These are phyloP conservation scores for Carollia perspicillata DNA, from an alignment of 2,113 vertebrate genomes.

Conservation along the genomic window DNA sequence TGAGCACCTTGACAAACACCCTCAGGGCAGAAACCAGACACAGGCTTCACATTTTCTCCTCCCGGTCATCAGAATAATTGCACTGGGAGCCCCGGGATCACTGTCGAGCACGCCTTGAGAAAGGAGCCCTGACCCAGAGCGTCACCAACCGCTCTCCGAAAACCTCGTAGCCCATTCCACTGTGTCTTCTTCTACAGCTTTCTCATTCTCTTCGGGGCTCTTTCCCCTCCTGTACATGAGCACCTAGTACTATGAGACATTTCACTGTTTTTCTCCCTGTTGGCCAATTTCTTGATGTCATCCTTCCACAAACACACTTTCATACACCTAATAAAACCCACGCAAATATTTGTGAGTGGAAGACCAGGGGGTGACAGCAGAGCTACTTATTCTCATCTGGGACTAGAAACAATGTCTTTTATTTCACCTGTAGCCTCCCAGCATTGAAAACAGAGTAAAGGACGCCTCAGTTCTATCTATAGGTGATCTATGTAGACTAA, in stretches of 20 bases:
- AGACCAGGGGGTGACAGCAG: background rate
- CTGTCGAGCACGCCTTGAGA: background rate
- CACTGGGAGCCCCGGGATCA: too few relatives aligned
- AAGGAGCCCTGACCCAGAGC: background rate
- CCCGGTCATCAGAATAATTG: background rate
- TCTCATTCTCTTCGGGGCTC: background rate
- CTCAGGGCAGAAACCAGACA: background rate
- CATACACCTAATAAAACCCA: background rate
- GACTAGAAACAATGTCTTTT: background rate
- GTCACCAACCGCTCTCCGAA: background rate
- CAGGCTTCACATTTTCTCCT: background rate
- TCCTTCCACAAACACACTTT: background rate
- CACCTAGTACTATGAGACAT: background rate
- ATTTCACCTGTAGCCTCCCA: background rate
- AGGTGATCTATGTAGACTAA: background rate
- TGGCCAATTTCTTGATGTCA: background rate
- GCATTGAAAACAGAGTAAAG: background rate
- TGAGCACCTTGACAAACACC: background rate
- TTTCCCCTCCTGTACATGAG: background rate
- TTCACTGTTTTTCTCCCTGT: background rate
- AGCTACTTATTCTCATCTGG: background rate
- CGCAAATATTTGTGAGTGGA: background rate
- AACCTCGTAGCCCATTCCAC: background rate
- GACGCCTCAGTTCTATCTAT: background rate
- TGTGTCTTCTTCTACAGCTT: background rate